These are phyloP conservation scores for Doris montereyensis DNA, from an alignment of 2,888 invertebrate species.

Conservation along the genomic window DNA sequence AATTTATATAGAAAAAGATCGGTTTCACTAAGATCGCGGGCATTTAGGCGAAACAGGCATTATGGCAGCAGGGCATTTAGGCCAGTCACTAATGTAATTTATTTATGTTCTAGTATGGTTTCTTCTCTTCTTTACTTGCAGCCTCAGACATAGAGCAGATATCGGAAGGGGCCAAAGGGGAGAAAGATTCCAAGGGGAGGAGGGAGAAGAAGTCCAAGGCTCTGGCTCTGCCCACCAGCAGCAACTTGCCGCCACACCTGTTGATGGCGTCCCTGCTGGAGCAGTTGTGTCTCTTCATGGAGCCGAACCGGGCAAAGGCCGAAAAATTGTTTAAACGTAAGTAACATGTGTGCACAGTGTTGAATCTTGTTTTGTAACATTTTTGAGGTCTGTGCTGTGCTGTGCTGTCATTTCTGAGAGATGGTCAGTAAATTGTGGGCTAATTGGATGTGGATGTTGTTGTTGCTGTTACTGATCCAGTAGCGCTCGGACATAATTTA, in stretches of 20 bases:
- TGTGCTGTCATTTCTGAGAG: background rate
- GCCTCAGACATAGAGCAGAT: too few relatives aligned
- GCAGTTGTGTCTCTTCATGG: constrained; percentile 65
- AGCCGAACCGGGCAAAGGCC: constrained; percentile 52
- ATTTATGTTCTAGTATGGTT: too few relatives aligned
- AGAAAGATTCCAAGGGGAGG: background rate
- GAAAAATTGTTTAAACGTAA: constrained; percentile 64
- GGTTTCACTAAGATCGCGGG: too few relatives aligned
- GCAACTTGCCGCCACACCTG: constrained; percentile 61
- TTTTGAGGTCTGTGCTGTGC: background rate
- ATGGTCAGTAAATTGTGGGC: background rate
- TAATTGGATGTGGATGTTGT: background rate
- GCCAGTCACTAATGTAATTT: too few relatives aligned
- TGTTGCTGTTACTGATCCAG: too few relatives aligned
- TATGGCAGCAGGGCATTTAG: too few relatives aligned
- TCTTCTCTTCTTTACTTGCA: too few relatives aligned
- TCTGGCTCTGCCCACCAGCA: constrained; percentile 44
- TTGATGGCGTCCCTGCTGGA: constrained; percentile 66
- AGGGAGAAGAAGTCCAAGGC: constrained; percentile 2
- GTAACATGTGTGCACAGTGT: too few relatives aligned
- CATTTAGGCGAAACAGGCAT: too few relatives aligned
- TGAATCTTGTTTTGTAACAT: background rate
- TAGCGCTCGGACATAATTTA: too few relatives aligned
- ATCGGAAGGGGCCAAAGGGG: too few relatives aligned
- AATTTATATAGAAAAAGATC: too few relatives aligned